Evolutionary conservation across 2,888 invertebrate genomes (phyloP).

Genomic region (Tetranychus truncatus): DNA sequence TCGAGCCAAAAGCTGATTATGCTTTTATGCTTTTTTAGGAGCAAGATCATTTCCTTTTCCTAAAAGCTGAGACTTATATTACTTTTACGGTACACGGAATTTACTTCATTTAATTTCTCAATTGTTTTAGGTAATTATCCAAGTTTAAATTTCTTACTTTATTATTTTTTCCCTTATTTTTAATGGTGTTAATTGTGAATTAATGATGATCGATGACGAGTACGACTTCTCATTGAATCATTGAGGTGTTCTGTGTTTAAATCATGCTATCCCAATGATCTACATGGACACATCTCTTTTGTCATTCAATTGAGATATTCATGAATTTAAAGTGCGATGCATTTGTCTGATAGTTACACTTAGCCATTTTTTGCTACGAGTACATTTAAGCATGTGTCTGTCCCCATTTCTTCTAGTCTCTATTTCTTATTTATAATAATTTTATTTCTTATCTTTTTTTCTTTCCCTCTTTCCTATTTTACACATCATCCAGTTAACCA

Average conservation of each 20-base stretch:
- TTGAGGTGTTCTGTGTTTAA: too few species aligned
- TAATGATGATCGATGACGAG: not conserved
- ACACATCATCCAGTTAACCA: not conserved
- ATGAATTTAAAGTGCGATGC: not conserved
- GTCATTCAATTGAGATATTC: too few species aligned
- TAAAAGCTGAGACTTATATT: not conserved
- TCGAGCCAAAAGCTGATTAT: not conserved
- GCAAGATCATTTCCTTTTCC: not conserved
- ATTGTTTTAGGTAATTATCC: slow-evolving; percentile 3
- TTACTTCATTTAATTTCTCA: not conserved
- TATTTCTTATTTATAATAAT: not conserved
- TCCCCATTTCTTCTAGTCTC: not conserved
- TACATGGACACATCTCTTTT: too few species aligned
- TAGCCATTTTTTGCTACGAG: not conserved
- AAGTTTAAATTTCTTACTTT: not conserved
- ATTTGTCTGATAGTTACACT: not conserved
- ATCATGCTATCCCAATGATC: too few species aligned
- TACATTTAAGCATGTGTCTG: not conserved
- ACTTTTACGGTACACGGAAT: not conserved
- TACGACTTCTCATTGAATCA: too few species aligned
- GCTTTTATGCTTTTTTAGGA: not conserved
- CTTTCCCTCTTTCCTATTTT: not conserved
- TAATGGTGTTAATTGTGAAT: not conserved
- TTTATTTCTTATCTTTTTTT: not conserved
- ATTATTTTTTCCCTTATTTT: not conserved